Evolutionary conservation across 2,113 vertebrate genomes (phyloP), one percentile per base, ranked within the genome.

Genomic region (Gobiocypris rarus): DNA sequence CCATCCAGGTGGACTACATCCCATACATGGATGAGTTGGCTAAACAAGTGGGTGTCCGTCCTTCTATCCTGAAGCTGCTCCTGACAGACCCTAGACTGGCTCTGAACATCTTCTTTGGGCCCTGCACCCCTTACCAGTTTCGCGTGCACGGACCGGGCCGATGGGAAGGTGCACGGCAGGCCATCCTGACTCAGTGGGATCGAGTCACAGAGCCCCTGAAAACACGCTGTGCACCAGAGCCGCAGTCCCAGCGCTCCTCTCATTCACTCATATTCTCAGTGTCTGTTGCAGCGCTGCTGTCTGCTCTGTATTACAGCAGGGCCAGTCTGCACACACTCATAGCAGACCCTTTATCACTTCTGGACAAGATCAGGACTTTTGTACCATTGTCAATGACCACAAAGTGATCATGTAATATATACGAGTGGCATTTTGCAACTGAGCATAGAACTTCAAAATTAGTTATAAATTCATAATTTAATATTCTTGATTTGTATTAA

Each of bases 171-270:
- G 97, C 97, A 85, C 95, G 96, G 26, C 89, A 92, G 0, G 93
- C 96, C 82, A 96, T 99, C 90, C 81, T 97, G 76, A 97, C 94
- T 0, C 96, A 97, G 87, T 96, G 95, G 96, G 94, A 96, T 67
- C 92, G 97, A 71, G 87, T 94, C 0, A 14, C 89, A 74, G 87
- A 93, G 65, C 96, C 97, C 9, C 17, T 98, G 91, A 94, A 94
- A 87, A 98, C 95, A 0, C 93, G 92, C 1, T 73, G 79, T 17
- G 89, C 85, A 2, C 87, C 91, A 0, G 91, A 54, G 14, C 81
- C 88, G 0, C 50, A 92, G 43, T 54, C 76, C 34, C 56, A 89
- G 0, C 6, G 54, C 0, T 61, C 86, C 0, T 79, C 84, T 0
- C 0, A 86, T 82, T 88, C 86, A 52, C 80, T 70, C 86, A 3